Evolutionary conservation across 2,113 vertebrate species (phyloP).

Genomic region (Taxidea taxus): DNA sequence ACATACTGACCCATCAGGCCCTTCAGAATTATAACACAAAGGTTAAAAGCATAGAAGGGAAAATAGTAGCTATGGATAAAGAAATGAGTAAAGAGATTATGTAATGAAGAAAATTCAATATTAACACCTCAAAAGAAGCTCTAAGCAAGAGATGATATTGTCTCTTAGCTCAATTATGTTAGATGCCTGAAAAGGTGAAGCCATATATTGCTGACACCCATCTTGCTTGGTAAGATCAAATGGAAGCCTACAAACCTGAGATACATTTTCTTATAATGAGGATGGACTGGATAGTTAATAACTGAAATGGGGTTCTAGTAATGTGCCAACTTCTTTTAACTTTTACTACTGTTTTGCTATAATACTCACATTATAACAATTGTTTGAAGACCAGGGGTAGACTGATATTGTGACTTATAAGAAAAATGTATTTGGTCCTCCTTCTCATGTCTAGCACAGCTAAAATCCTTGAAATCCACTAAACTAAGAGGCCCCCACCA

Average conservation of each 20-base stretch:
- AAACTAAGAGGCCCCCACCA: neutral
- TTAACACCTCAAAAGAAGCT: neutral
- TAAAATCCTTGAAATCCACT: neutral
- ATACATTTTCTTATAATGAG: neutral
- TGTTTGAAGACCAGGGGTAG: neutral
- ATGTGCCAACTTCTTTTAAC: neutral
- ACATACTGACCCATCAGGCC: neutral
- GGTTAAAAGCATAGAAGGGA: neutral
- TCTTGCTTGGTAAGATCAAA: neutral
- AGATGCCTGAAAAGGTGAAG: neutral
- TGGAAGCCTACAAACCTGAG: neutral
- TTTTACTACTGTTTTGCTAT: neutral
- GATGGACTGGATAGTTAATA: neutral
- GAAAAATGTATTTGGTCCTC: neutral
- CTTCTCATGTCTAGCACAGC: neutral
- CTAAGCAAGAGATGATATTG: neutral
- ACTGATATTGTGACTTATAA: neutral
- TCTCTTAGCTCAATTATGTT: neutral
- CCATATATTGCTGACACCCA: neutral
- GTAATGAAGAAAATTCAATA: neutral
- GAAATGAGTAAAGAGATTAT: neutral
- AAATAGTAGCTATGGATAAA: neutral
- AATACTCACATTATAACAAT: neutral
- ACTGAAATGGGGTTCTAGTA: neutral
- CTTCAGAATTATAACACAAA: neutral